A percentile compares a stretch with the other conserved stretches of the same genome.
Conservation (phyloP, 1,140 invertebrate species). For the Ptiloglossa arizonensis region DNA sequence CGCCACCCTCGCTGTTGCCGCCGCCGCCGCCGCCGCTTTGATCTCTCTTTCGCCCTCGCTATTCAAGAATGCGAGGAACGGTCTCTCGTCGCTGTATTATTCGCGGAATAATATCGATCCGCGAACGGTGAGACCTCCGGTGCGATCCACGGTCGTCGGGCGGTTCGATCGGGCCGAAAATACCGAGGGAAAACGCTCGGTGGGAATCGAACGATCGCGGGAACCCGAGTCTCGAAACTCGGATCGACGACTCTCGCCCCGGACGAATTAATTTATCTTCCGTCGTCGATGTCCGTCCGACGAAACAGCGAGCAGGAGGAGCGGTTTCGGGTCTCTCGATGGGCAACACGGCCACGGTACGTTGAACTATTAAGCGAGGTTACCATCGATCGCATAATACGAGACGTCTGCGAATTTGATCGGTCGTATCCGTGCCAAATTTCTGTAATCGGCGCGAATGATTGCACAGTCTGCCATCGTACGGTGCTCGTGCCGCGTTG, state of each 20-base stretch:
- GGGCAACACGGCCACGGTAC: slow-evolving; percentile 45
- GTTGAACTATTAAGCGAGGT: slow-evolving; percentile 59
- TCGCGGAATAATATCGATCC: not conserved
- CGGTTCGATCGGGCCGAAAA: no score
- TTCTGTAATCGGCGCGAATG: slow-evolving; percentile 67
- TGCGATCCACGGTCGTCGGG: no score
- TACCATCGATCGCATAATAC: slow-evolving; percentile 61
- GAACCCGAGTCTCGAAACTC: not conserved
- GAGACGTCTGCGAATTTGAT: slow-evolving; percentile 66
- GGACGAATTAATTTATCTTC: slow-evolving; percentile 46
- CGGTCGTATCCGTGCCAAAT: slow-evolving; percentile 63
- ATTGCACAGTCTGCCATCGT: slow-evolving; percentile 51
- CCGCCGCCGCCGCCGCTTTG: slow-evolving; percentile 6
- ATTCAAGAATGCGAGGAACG: not conserved
- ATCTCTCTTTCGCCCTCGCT: slow-evolving; percentile 14
- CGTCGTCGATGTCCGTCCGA: slow-evolving; percentile 17
- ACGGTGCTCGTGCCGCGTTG: slow-evolving; percentile 29
- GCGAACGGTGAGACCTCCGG: not conserved
- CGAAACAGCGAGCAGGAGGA: slow-evolving; percentile 46
- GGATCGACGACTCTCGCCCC: not conserved
- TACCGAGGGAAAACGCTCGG: not conserved
- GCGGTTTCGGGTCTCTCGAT: slow-evolving; percentile 3
- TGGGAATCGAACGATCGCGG: not conserved
- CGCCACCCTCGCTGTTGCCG: not conserved
- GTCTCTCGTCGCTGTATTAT: not conserved